phyloP scores from a whole-genome alignment of 2,797 vertebrate genomes.

The Novumbra hubbsi region DNA sequence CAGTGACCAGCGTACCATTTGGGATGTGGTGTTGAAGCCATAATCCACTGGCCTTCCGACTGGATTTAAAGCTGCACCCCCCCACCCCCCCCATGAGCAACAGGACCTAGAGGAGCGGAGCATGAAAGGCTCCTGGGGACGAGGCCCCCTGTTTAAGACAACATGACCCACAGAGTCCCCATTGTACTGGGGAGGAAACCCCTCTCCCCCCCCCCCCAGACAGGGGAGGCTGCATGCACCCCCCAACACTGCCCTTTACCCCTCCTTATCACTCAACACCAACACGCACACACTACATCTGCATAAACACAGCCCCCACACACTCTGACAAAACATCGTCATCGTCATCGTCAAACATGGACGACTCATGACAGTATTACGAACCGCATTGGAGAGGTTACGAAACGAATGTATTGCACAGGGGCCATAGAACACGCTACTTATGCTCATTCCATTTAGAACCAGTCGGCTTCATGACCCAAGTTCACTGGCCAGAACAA shows the following conservation, averaged over 20 bases:
- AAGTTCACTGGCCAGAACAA: conserved; percentile 1
- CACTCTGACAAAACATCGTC: too few species aligned
- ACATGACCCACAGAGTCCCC: conserved; percentile 71
- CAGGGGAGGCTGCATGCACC: conserved; percentile 41
- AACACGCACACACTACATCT: conserved; percentile 18
- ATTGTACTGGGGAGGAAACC: conserved; percentile 75
- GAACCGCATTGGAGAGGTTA: neutral
- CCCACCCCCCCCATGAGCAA: neutral
- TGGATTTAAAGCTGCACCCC: conserved; percentile 33
- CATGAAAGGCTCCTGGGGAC: conserved; percentile 69
- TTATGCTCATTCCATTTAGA: neutral
- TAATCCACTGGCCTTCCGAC: conserved; percentile 38
- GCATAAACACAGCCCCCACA: conserved; percentile 10
- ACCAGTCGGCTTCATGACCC: neutral
- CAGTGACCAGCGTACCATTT: neutral
- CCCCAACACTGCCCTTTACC: conserved; percentile 21
- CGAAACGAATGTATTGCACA: neutral
- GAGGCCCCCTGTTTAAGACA: conserved; percentile 74
- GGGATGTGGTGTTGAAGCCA: conserved; percentile 10
- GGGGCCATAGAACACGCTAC: neutral
- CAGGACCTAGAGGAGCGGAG: conserved; percentile 18
- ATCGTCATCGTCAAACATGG: neutral
- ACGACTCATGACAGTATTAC: neutral
- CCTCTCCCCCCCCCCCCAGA: conserved; percentile 31
- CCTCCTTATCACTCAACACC: conserved; percentile 2